Evolutionary conservation across 2,888 invertebrate genomes (phyloP).

Genomic region (Rhabditoides inermis): DNA sequence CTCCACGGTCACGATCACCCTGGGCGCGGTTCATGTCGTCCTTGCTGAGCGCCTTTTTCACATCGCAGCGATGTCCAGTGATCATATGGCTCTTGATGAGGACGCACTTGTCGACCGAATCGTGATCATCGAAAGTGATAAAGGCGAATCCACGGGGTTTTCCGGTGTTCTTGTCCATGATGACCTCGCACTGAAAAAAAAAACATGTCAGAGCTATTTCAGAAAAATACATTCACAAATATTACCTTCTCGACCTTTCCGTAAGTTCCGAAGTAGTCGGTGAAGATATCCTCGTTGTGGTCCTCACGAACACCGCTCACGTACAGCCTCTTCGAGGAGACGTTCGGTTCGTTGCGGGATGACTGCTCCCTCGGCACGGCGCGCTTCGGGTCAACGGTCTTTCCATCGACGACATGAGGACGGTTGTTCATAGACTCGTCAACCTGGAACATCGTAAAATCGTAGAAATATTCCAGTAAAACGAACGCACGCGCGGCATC

Average conservation of each 20-base stretch:
- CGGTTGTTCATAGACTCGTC: slow-evolving; percentile 69
- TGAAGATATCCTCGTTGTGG: slow-evolving; percentile 35
- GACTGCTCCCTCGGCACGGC: slow-evolving; percentile 62
- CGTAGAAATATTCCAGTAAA: not conserved
- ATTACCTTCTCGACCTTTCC: slow-evolving; percentile 24
- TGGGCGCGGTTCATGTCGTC: slow-evolving; percentile 35
- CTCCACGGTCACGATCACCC: slow-evolving; percentile 33
- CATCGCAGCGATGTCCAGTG: slow-evolving; percentile 42
- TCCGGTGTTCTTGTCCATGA: slow-evolving; percentile 40
- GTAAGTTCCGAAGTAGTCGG: slow-evolving; percentile 36
- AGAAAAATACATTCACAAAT: not conserved
- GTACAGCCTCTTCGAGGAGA: slow-evolving; percentile 43
- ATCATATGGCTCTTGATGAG: slow-evolving; percentile 35
- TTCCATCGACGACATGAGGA: slow-evolving; percentile 84
- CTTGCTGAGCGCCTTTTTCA: slow-evolving; percentile 46
- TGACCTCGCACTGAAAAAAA: slow-evolving; percentile 32
- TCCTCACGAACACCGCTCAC: slow-evolving; percentile 45
- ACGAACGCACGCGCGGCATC: too few relatives aligned
- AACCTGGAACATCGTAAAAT: not conserved
- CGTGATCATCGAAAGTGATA: slow-evolving; percentile 47
- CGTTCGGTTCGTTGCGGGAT: slow-evolving; percentile 4
- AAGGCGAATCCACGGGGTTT: slow-evolving; percentile 47
- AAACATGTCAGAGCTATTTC: slow-evolving; percentile 7
- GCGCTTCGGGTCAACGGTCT: slow-evolving; percentile 88
- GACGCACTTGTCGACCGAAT: slow-evolving; percentile 43